Percentiles rank a stretch among this genome's conserved stretches.
phyloP scores from a whole-genome alignment of 2,888 invertebrate genomes.

The Coleophora deauratella region DNA sequence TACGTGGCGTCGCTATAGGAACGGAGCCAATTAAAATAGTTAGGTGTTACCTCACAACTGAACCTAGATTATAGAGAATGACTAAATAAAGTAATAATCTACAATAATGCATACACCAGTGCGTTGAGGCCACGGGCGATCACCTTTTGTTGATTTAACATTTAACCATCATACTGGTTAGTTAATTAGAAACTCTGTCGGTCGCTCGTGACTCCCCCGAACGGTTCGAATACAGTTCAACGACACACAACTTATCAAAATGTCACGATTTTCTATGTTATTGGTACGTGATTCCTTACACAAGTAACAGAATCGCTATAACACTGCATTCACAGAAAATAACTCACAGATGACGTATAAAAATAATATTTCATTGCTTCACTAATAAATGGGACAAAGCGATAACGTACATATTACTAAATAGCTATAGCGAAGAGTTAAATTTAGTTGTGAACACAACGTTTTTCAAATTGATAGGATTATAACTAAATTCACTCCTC shows the following conservation, averaged over 20 bases:
- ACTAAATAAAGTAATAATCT: conserved; percentile 68
- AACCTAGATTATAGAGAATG: conserved; percentile 60
- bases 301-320: conserved; percentile 43
- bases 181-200: too few species aligned
- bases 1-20: conserved; percentile 60
- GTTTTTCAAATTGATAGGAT: neutral
- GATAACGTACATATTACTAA: conserved; percentile 29
- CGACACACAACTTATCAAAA: conserved; percentile 54
- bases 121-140: conserved; percentile 5
- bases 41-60: conserved; percentile 49
- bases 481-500: neutral
- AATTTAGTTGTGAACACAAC: neutral
- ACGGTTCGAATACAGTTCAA: too few species aligned
- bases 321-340: conserved; percentile 43
- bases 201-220: too few species aligned
- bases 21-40: conserved; percentile 57
- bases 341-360: conserved; percentile 47
- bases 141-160: too few species aligned
- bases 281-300: conserved; percentile 11
- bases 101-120: conserved; percentile 43
- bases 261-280: conserved; percentile 33
- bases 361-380: conserved; percentile 47
- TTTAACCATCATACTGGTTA: too few species aligned
- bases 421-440: neutral
- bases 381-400: conserved; percentile 47